Evolutionary conservation across 2,888 invertebrate genomes (phyloP), one percentile per base, ranked within the genome.

Genomic region (Sesamia inferens): DNA sequence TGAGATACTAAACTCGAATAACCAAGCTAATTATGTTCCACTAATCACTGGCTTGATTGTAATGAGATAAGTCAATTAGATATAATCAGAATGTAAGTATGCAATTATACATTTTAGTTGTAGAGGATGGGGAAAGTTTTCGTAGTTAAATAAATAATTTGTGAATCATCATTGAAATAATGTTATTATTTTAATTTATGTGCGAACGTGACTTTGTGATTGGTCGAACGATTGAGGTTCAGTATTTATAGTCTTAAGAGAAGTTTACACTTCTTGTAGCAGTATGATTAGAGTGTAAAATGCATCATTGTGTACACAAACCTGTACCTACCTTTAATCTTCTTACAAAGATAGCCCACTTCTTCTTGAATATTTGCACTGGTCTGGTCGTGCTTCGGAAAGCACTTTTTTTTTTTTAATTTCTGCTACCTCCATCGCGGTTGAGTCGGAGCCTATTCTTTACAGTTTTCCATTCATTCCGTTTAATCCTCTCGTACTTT

Each of bases 41-140:
- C 74, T 81, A 81, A 80, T 80, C 69, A 78, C 73, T 79, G 14
- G 22, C 73, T 74, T 77, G 71, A 76, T 81, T 51, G 64, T 78
- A 81, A 76, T 72, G 76, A 79, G 74, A 76, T 71, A 82, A 78
- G 72, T 70, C 82, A 64, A 75, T 84, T 77, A 77, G 69, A 68
- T 76, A 69, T 78, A 75, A 81, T 81, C 71, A 80, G 74, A 74
- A 69, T 64, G 57, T 64, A 80, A 77, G 74, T 70, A 71, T 78
- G 68, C 61, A 58, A 63, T 81, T 75, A 81, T 74, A 55, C n/a
- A 58, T 75, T 59, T 69, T 51, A 63, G 51, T 62, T 59, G 22
- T 5, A 58, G 64, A 64, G 19, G 54, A 75, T 69, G 24, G 61
- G 19, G 73, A 69, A 73, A 73, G 69, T 63, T 75, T 48, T 75